Percentiles rank a stretch among this genome's conserved stretches.
These are phyloP conservation scores for Hipparchia sbordonii DNA, from an alignment of 2,888 invertebrate genomes.

Conservation along the genomic window DNA sequence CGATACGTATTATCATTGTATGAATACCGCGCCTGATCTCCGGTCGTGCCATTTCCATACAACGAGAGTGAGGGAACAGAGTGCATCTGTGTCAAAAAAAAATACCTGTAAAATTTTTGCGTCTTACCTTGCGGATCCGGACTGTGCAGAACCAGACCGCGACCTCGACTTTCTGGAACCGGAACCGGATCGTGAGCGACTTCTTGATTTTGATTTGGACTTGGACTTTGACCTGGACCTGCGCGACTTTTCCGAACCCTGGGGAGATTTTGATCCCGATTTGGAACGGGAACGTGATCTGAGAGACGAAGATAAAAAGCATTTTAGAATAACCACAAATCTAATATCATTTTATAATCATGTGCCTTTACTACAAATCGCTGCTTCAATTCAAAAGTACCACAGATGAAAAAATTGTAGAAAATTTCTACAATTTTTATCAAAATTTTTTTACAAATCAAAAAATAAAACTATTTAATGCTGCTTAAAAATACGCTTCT, in stretches of 20 bases:
- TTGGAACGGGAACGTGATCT: slow-evolving; percentile 69
- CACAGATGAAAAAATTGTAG: no score
- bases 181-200: slow-evolving; percentile 67
- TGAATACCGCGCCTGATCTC: no score
- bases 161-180: slow-evolving; percentile 64
- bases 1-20: no score
- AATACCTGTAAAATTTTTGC: no score
- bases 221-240: slow-evolving; percentile 48
- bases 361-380: no score
- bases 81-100: not conserved
- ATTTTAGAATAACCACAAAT: not conserved
- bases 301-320: slow-evolving; percentile 28
- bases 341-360: no score
- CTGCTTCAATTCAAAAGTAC: no score
- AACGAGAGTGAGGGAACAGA: not conserved
- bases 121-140: slow-evolving; percentile 55
- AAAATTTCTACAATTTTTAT: no score
- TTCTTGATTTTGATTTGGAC: slow-evolving; percentile 64
- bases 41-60: no score
- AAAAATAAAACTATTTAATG: no score
- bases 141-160: slow-evolving; percentile 58
- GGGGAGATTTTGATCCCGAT: slow-evolving; percentile 71
- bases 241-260: slow-evolving; percentile 56
- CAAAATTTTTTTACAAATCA: no score
- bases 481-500: no score